A percentile compares a stretch with the other conserved stretches of the same genome.
phyloP scores from a whole-genome alignment of 2,113 vertebrate species.

The Zapornia atra region DNA sequence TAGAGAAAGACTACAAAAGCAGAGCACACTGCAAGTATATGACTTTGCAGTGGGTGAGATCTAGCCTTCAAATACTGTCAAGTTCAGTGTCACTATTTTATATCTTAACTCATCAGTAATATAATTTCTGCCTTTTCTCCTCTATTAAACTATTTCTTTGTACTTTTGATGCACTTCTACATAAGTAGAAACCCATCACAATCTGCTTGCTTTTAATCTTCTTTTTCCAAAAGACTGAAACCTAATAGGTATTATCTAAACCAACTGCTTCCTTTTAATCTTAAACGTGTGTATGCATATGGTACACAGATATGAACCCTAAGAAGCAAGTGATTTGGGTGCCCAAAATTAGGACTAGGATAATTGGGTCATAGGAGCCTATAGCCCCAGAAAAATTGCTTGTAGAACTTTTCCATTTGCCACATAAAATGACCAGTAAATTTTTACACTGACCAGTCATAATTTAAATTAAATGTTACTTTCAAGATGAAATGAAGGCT shows the following conservation, averaged over 20 bases:
- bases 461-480: neutral
- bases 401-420: neutral
- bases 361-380: neutral
- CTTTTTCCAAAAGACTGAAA: neutral
- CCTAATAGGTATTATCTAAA: neutral
- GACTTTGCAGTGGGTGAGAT: neutral
- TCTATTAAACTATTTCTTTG: neutral
- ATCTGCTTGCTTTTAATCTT: neutral
- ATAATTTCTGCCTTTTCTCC: neutral
- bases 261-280: neutral
- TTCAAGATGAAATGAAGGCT: neutral
- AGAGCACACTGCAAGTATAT: neutral
- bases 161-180: neutral
- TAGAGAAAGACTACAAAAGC: neutral
- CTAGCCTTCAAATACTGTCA: fast-evolving
- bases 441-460: neutral
- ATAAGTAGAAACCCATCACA: neutral
- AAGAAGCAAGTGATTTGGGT: neutral
- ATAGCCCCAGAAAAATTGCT: neutral
- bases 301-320: neutral
- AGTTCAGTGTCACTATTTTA: neutral
- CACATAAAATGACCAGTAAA: neutral
- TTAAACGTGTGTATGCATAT: neutral
- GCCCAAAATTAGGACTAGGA: neutral
- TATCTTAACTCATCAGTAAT: neutral